Evolutionary conservation across 2,888 invertebrate genomes (phyloP).

Genomic region (Tetropium fuscum): DNA sequence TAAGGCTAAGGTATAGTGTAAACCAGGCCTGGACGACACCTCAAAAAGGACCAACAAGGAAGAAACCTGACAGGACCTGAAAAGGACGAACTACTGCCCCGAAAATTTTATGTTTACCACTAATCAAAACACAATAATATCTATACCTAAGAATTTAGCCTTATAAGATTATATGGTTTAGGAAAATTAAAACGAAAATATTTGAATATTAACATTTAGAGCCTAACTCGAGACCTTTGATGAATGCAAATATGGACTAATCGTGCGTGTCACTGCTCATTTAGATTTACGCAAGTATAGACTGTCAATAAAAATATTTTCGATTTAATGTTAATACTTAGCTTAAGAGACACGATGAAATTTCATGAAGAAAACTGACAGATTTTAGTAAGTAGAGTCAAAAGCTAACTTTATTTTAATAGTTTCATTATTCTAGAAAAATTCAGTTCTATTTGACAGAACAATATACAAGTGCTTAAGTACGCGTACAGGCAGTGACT

Average conservation of each 20-base stretch:
- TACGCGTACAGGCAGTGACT: conserved; percentile 37
- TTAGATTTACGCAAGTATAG: no score
- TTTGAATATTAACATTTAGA: conserved; percentile 3
- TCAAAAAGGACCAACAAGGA: conserved; percentile 63
- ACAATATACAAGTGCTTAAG: conserved; percentile 14
- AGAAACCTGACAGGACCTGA: conserved; percentile 63
- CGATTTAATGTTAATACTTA: conserved; percentile 40
- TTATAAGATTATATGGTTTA: conserved; percentile 31
- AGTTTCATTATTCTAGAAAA: neutral
- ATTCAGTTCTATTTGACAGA: conserved; percentile 7
- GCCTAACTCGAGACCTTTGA: no score
- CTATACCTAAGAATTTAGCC: conserved; percentile 34
- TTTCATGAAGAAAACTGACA: conserved; percentile 62
- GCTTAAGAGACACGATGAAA: conserved; percentile 61
- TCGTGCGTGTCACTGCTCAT: no score
- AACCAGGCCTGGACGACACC: conserved; percentile 63
- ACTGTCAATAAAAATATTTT: no score
- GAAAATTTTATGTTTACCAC: conserved; percentile 49
- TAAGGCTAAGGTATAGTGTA: conserved; percentile 62
- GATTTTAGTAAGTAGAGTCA: conserved; percentile 44
- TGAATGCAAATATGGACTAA: no score
- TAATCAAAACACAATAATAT: conserved; percentile 34
- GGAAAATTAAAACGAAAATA: conserved; percentile 34
- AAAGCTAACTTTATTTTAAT: conserved; percentile 34
- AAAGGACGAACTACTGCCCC: conserved; percentile 65